Evolutionary conservation across 64 coral and sea anemone species (phyloP), one percentile per base, ranked within the genome.

Genomic region (Pocillopora verrucosa): DNA sequence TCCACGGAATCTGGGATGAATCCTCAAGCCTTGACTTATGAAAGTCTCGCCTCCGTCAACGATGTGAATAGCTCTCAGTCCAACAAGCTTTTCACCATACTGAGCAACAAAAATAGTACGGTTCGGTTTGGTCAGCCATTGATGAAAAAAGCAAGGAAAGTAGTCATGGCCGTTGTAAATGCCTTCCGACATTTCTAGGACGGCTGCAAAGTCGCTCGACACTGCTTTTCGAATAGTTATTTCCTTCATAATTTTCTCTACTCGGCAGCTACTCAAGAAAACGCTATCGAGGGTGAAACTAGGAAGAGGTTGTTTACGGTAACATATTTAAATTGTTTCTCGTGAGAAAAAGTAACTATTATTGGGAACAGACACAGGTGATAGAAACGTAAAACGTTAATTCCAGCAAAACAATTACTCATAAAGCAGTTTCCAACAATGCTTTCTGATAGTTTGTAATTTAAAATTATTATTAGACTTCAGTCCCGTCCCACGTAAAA

Each of bases 81-180:
- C 95, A 63, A 93, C 72, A 30, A 93, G 58, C 76, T 90, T 93
- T 14, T 85, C 88, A 30, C 89, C 92, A 34, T 91, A 80, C 74
- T 93, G 88, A 25, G 91, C 95, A 9, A 97, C 88, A 84, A 97
- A 97, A 59, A 93, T 93, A 17, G 76, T 72, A 16, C 95, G 87
- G 14, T 93, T 89, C 11, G 74, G 60, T 17, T 80, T 93, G 11
- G 69, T 65, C 1, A 97, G 58, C 95, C 95, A 97, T 35, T 97
- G 65, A 13, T 83, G 62, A 38, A 97, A 97, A 62, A 97, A 78
- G 62, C 95, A 97, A 19, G 90, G 92, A 58, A 97, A 93, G 56
- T 97, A 97, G 17, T 97, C 95, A 17, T 97, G 95, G 0, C 95
- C 95, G 4, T 67, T 38, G 72, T 97, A 97, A 59, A 97, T 94